Conservation (phyloP, 2,888 invertebrate species). For the Ophion ventricosus region DNA sequence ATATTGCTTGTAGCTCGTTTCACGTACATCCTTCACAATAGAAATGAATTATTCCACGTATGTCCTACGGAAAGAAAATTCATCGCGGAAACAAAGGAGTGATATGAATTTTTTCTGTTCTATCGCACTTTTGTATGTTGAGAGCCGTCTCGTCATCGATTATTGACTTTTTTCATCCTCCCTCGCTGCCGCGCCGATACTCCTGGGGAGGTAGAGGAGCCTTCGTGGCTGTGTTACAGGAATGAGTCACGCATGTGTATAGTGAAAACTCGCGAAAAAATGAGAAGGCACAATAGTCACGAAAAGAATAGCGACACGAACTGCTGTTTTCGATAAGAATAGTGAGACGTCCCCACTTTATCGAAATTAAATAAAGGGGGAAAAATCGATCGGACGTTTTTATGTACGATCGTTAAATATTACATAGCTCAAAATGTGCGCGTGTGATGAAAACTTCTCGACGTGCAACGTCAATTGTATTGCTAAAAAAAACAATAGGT, state of each 20-base stretch:
- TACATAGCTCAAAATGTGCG: not conserved
- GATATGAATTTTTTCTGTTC: slow-evolving; percentile 14
- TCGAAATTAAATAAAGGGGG: not conserved
- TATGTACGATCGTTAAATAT: not conserved
- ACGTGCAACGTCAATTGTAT: not conserved
- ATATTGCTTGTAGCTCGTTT: too few species aligned
- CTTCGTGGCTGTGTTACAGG: slow-evolving; percentile 16
- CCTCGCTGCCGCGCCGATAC: not conserved
- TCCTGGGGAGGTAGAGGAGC: not conserved
- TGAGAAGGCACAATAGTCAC: slow-evolving; percentile 5
- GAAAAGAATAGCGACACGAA: slow-evolving; percentile 28
- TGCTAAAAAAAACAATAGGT: slow-evolving; percentile 20
- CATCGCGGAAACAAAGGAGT: slow-evolving; percentile 34
- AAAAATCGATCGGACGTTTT: slow-evolving; percentile 5
- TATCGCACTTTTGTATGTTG: slow-evolving; percentile 3
- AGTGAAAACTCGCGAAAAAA: not conserved
- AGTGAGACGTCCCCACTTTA: slow-evolving; percentile 2
- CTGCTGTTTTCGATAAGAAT: slow-evolving; percentile 23
- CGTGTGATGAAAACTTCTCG: not conserved
- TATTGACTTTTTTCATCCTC: slow-evolving; percentile 35
- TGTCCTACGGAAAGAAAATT: slow-evolving; percentile 20
- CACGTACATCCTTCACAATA: too few species aligned
- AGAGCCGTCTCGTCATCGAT: slow-evolving; percentile 23
- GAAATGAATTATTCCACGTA: too few species aligned
- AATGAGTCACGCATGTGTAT: not conserved